Evolutionary conservation across 2,888 invertebrate species (phyloP), one percentile per base, ranked within the genome.

Genomic region (Ashinkailepas kermadecensis): DNA sequence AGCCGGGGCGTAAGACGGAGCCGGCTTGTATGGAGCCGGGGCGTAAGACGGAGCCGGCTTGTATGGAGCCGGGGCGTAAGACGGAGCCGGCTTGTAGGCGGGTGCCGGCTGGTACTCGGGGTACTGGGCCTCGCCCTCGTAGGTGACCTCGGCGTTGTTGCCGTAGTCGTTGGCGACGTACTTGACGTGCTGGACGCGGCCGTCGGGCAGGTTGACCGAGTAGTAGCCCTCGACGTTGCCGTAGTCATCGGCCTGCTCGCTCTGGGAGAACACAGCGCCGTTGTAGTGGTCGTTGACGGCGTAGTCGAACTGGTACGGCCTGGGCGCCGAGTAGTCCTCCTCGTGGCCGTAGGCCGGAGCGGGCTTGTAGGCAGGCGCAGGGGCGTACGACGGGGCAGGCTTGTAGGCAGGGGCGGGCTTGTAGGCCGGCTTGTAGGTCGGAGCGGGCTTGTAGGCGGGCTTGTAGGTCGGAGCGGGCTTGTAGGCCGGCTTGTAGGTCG

Each of bases 21-120:
- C 15, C 59, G 59, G 59, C 59, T 59, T 59, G 59, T 59, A 59
- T 59, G 59, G 59, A 59, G 59, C 67, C 88, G 90, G 59, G 12
- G 11, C 15, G 15, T 59, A 59, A 15, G 15, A 59, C 12, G 59
- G 59, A 59, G 59, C 59, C 11, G 59, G 59, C 59, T 59, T 59
- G 59, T 59, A 59, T 11, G 59, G 59, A 59, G 59, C 58, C 10
- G 58, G 58, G 10, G 9, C 13, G 58, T 58, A 58, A 13, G 58
- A 58, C 13, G 58, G 58, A 11, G 58, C 59, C 59, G 59, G 59
- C 12, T 59, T 39, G 39, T 39, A 39, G 39, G 39, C 39, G 2
- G 39, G 39, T 3, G 39, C 39, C 39, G 39, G 39, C 10, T 81
- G 78, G 80, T 83, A 58, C 9, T 78, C 81, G 3, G 83, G 81